Base-by-base conservation (phyloP, 2,113 vertebrate genomes). In the Dicerorhinus sumatrensis region DNA sequence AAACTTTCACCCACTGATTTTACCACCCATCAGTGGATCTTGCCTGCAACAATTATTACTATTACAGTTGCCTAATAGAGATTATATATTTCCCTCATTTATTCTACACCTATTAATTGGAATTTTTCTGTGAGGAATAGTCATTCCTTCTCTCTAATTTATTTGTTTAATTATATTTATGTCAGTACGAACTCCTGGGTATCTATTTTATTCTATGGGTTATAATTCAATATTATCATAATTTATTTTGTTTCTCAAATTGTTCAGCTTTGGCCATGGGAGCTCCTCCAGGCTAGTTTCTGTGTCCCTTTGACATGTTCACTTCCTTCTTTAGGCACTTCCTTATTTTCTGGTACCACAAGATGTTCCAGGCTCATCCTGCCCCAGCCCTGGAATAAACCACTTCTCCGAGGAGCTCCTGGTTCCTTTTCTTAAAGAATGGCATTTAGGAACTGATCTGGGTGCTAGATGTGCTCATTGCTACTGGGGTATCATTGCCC, bases 101-200 rank as follows among this genome's bases (percentile, higher is more conserved):
- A 85, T 62, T 85, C 63, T 85, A 51, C 20, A 70, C 33, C 18
- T n/a, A 58, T 56, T 83, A 62, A 63, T 13, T 62, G 25, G 76
- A 72, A 39, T 54, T 62, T 62, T 88, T 80, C 84, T 72, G 31
- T 58, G 48, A 89, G 54, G n/a, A 89, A 83, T 83, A 82, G 58
- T 58, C 56, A 31, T 69, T 84, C 25, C 11, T 67, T 60, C 25
- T 77, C 58, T 58, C 20, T 39, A 56, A 91, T 54, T 63, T 77
- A 46, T 70, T 77, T 73, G n/a, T n/a, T 82, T 51, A 91, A 82
- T 88, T 92, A 83, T 27, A 89, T 79, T 83, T 88, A 77, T 51
- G 8, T 83, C 51, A 62, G 25, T 91, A 51, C 91, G 51, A 33
- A 70, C 14, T 39, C 54, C 69, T 9, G 13, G 51, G 42, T 93